Base-by-base conservation (phyloP, 2,888 invertebrate genomes). In the Apodemia duryi region DNA sequence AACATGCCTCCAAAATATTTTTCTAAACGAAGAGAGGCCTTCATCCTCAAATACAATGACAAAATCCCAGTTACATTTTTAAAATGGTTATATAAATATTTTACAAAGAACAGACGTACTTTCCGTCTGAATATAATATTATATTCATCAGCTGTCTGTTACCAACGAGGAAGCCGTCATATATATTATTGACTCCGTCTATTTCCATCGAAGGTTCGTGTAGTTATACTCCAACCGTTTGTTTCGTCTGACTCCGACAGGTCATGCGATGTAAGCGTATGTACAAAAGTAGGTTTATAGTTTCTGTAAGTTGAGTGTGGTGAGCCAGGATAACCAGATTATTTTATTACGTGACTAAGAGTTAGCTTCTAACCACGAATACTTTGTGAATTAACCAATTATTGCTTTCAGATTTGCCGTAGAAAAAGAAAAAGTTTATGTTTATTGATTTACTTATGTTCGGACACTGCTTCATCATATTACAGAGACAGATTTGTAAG, bases 121-220 rank as follows among this genome's bases (percentile, higher is more conserved):
- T n/a, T n/a, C n/a, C n/a, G 49, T 6, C n/a, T n/a, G n/a, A 46
- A 43, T 43, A 43, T 3, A 6, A 49, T 49, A 49, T 49, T 49
- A 49, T 49, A 49, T 49, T 49, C n/a, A 49, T n/a, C 49, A n/a
- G n/a, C 49, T 49, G 49, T 49, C n/a, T n/a, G n/a, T n/a, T 6
- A 13, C 3, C n/a, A 49, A 49, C n/a, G 49, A 49, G n/a, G 49
- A n/a, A n/a, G 49, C n/a, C 49, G 13, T 49, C 49, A 49, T 2
- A 49, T 49, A 57, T 35, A 57, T 57, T 57, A 57, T 57, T 57
- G 57, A 57, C 32, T 57, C 32, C 11, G 35, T 35, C 6, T 57
- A 57, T 57, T 57, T 57, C n/a, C 32, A n/a, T 57, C 32, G 57
- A 35, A 54, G 11, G 57, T 57, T 57, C 57, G 57, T 57, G 57